Evolutionary conservation across 2,797 vertebrate genomes (phyloP), one percentile per base, ranked within the genome.

Genomic region (Crenichthys baileyi): DNA sequence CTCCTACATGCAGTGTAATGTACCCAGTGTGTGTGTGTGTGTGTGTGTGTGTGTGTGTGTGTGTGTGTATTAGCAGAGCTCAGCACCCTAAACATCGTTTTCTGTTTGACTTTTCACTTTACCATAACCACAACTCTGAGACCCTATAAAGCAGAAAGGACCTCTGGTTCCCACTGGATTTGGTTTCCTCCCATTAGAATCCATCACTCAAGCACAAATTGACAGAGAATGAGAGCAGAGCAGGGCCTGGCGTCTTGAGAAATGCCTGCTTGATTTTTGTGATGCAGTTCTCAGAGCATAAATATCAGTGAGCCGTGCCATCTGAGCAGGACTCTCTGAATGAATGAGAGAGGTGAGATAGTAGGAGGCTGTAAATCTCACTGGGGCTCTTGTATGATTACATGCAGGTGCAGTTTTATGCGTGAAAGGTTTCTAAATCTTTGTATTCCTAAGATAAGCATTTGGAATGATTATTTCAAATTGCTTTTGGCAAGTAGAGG

Each of bases 221-320:
- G 88, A 93, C 86, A 22, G 91, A 84, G 87, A 89, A 80, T 82
- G 73, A 81, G 85, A 94, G 73, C 87, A 81, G 81, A 87, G 87
- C 81, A 5, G 13, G 16, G 72, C 36, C 83, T 79, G 86, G 86
- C 81, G 41, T 83, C 85, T 83, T 80, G 68, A 91, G 80, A 85
- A 90, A 92, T 72, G 83, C 55, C 81, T 56, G 51, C 89, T 90
- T 87, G 85, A 90, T 89, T 94, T 93, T 87, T 86, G 86, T 87
- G 86, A 93, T 92, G 84, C 87, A 90, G 70, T 92, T 92, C 90
- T 91, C 91, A 93, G 91, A 24, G 82, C 82, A 91, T 95, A 94
- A 93, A 94, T 94, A 92, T 93, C 89, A 93, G 83, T 86, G 90
- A 93, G 89, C 89, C 79, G 9, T 90, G 77, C 77, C 87, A 86